Evolutionary conservation across 2,113 vertebrate genomes (phyloP), one percentile per base, ranked within the genome.

Genomic region (Nerophis lumbriciformis): DNA sequence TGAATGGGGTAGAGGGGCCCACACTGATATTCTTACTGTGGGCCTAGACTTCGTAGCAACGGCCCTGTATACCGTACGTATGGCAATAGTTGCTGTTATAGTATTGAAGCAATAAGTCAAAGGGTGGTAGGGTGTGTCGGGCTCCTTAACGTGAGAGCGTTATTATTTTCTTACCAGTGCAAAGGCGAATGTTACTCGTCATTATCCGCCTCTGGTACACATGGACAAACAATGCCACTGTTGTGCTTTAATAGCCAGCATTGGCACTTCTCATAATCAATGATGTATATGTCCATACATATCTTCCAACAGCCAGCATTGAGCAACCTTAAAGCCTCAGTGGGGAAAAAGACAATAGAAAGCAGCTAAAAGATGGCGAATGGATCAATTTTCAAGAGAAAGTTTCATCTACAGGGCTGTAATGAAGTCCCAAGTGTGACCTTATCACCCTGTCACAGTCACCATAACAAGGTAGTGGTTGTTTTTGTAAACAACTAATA

Each of bases 51-150:
- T 28, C 28, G 1, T 28, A 28, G 28, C 28, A 28, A 28, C 28
- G 2, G 4, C 28, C 28, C 28, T 28, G 28, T 2, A 3, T 28
- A 28, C 28, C 28, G 28, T 28, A 28, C 28, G 3, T 28, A 28
- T 28, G 28, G 28, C 28, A 45, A 4, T 45, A 45, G 42, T 45
- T 11, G 42, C 11, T 60, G 48, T 79, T 83, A 76, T 87, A 69
- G 81, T 84, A 88, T 87, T 79, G 83, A 88, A 88, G 80, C 83
- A 85, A 86, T 87, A 80, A 87, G 78, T 86, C 85, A 87, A 83
- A 21, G 48, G 52, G n/a, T 47, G 59, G 53, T 37, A 19, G 59
- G 57, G 61, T 57, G 65, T 66, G 72, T 59, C 42, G 53, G 61
- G 68, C 19, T 70, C 76, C 78, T 84, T 81, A 78, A 56, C 53